Percentiles rank a stretch among this genome's conserved stretches.
These are phyloP conservation scores for Lasioglossum zephyrum DNA, from an alignment of 2,888 invertebrate genomes.

Conservation along the genomic window DNA sequence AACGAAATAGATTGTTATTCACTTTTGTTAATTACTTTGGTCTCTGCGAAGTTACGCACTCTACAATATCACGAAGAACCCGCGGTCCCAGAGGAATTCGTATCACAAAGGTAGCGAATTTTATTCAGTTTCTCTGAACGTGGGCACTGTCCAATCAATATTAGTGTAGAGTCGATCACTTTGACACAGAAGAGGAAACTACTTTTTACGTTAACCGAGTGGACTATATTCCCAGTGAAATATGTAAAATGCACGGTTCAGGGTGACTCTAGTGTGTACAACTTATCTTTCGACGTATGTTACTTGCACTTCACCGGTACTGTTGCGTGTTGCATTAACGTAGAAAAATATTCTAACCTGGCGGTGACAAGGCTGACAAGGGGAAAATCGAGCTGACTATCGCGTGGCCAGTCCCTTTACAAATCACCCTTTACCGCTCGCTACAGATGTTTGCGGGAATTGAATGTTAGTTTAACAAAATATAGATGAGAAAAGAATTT, in stretches of 20 bases:
- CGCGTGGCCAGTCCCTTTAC: neutral
- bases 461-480: neutral
- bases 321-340: neutral
- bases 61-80: neutral
- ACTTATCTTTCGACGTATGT: neutral
- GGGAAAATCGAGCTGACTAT: neutral
- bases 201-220: neutral
- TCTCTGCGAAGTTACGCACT: neutral
- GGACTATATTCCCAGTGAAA: neutral
- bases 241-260: neutral
- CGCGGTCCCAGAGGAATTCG: neutral
- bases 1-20: neutral
- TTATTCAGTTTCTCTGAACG: neutral
- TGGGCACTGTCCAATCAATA: neutral
- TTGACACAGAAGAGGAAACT: neutral
- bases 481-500: neutral
- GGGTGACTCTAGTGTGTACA: neutral
- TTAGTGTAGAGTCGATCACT: neutral
- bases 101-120: neutral
- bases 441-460: neutral
- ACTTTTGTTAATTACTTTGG: neutral
- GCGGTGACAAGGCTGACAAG: slow-evolving; percentile 1
- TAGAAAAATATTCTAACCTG: neutral
- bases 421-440: neutral
- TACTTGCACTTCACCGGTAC: neutral